Evolutionary conservation across 2,888 invertebrate species (phyloP).

Genomic region (Aleiodes leptofemur): DNA sequence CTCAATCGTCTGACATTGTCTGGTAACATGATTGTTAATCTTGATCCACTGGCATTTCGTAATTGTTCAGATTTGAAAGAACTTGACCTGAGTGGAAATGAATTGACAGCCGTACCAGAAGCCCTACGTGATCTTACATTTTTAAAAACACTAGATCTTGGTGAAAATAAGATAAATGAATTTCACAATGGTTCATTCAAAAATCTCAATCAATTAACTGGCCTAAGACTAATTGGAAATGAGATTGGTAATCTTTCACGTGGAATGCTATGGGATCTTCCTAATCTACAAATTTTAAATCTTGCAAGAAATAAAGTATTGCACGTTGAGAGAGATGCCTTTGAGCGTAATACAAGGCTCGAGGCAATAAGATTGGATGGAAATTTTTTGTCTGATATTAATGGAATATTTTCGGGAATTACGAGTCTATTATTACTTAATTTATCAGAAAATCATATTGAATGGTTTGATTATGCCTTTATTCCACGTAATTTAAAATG

Average conservation of each 20-base stretch:
- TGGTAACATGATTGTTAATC: constrained; percentile 88
- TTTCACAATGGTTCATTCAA: constrained; percentile 91
- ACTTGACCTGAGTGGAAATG: constrained; percentile 91
- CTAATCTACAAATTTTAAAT: constrained; percentile 90
- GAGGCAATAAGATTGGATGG: constrained; percentile 92
- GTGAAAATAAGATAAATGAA: constrained; percentile 91
- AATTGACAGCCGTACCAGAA: constrained; percentile 87
- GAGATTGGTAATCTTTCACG: constrained; percentile 89
- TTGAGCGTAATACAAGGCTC: constrained; percentile 87
- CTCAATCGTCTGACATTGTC: constrained; percentile 90
- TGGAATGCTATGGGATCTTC: constrained; percentile 92
- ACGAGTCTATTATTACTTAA: constrained; percentile 92
- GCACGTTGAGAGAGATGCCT: constrained; percentile 89
- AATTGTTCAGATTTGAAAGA: constrained; percentile 93
- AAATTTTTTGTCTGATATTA: constrained; percentile 91
- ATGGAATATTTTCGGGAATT: constrained; percentile 91
- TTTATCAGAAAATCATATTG: constrained; percentile 92
- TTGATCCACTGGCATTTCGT: constrained; percentile 88
- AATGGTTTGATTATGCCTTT: constrained; percentile 95
- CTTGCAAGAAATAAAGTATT: constrained; percentile 93
- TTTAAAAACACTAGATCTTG: constrained; percentile 91
- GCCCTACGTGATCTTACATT: constrained; percentile 88
- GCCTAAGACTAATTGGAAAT: constrained; percentile 92
- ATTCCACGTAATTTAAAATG: constrained; percentile 92
- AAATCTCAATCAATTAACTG: constrained; percentile 90